A percentile compares a stretch with the other conserved stretches of the same genome.
Evolutionary conservation across 2,888 invertebrate species (phyloP).

Genomic region (Eubasilissa splendida): DNA sequence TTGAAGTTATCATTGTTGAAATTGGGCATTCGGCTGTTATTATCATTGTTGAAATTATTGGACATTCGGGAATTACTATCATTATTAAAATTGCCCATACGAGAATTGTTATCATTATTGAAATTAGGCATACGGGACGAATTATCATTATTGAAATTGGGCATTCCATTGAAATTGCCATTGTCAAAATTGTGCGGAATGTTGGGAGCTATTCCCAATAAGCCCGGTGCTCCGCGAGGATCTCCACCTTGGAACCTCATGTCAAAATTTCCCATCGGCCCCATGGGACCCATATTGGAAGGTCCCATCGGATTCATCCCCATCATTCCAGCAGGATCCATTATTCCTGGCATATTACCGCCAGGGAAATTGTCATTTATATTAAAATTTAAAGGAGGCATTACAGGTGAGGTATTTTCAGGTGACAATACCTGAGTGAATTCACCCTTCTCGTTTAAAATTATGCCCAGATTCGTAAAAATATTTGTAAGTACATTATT

Average conservation of each 20-base stretch:
- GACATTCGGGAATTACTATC: conserved; percentile 62
- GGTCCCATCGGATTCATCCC: conserved; percentile 64
- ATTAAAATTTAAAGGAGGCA: conserved; percentile 65
- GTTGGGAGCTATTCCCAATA: conserved; percentile 74
- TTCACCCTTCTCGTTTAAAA: conserved; percentile 74
- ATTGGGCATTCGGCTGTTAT: conserved; percentile 65
- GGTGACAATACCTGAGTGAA: conserved; percentile 70
- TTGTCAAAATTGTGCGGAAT: conserved; percentile 71
- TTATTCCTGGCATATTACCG: conserved; percentile 59
- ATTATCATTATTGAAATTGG: conserved; percentile 55
- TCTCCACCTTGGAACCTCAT: conserved; percentile 70
- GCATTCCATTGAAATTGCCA: conserved; percentile 63
- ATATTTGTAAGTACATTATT: conserved; percentile 74
- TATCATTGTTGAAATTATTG: conserved; percentile 60
- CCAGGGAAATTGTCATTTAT: conserved; percentile 62
- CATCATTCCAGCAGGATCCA: conserved; percentile 57
- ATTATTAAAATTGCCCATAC: conserved; percentile 22
- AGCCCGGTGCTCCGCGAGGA: conserved; percentile 71
- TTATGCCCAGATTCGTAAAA: conserved; percentile 76
- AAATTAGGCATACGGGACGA: conserved; percentile 62
- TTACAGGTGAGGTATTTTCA: conserved; percentile 67
- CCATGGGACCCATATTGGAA: conserved; percentile 56
- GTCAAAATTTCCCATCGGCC: conserved; percentile 60
- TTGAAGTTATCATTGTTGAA: conserved; percentile 67
- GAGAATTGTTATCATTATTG: conserved; percentile 62